These are phyloP conservation scores for Mugil cephalus DNA, from an alignment of 2,113 vertebrate species.

Conservation along the genomic window DNA sequence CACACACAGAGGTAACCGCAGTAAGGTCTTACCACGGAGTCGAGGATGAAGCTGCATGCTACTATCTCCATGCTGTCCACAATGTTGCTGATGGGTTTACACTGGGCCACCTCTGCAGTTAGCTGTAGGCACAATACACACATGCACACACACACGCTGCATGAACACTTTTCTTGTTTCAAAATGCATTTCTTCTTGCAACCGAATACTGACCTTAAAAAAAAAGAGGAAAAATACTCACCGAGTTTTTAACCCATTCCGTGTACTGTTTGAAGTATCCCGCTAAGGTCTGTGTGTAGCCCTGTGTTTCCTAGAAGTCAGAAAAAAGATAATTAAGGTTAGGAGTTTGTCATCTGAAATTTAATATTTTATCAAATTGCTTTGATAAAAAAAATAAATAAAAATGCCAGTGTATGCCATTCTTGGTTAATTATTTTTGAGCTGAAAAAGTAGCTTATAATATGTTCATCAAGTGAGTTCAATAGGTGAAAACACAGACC, in stretches of 20 bases:
- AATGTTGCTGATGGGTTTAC: slow-evolving; percentile 93
- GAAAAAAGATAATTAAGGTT: background rate
- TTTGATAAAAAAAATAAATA: too few species aligned
- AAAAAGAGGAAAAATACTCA: slow-evolving; percentile 80
- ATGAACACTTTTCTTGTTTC: background rate
- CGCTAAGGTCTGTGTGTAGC: slow-evolving; percentile 84
- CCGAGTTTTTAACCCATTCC: slow-evolving; percentile 89
- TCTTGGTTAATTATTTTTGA: background rate
- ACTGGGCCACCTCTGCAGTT: slow-evolving; percentile 88
- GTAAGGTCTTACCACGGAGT: slow-evolving; percentile 91
- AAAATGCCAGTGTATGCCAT: background rate
- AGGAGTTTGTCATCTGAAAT: background rate
- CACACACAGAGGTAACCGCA: slow-evolving; percentile 23
- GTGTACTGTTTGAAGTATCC: slow-evolving; percentile 91
- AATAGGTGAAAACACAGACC: too few species aligned
- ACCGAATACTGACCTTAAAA: too few species aligned
- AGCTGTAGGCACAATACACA: slow-evolving; percentile 80
- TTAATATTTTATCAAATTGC: too few species aligned
- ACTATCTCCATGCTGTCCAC: slow-evolving; percentile 91
- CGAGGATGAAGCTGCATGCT: slow-evolving; percentile 89
- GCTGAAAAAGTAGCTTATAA: background rate
- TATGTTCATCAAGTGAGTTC: background rate
- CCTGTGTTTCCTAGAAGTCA: slow-evolving; percentile 87
- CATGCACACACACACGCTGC: slow-evolving; percentile 3
- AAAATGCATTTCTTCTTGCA: background rate